A percentile compares a stretch with the other conserved stretches of the same genome.
These are phyloP conservation scores for Acanthoscelides obtectus DNA, from an alignment of 2,888 invertebrate genomes.

Conservation along the genomic window DNA sequence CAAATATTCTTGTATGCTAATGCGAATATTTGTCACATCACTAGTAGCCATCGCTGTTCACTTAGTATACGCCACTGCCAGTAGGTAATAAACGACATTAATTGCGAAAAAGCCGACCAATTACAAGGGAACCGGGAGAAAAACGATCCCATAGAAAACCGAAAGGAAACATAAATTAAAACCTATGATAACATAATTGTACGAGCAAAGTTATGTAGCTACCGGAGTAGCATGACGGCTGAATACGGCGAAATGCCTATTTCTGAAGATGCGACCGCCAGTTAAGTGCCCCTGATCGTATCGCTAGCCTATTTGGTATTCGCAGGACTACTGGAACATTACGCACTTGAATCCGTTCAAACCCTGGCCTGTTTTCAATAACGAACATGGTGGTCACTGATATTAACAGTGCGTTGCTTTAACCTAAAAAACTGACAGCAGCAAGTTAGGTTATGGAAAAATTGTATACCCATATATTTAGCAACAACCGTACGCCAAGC, in stretches of 20 bases:
- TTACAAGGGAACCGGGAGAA: background rate
- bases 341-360: background rate
- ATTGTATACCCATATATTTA: no score
- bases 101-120: background rate
- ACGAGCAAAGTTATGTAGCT: constrained; percentile 1
- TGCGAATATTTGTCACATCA: no score
- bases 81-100: background rate
- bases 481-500: no score
- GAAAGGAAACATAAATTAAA: constrained; percentile 17
- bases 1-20: no score
- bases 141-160: constrained; percentile 8
- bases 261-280: background rate
- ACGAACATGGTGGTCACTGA: no score
- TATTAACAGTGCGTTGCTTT: no score
- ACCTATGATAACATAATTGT: constrained; percentile 21
- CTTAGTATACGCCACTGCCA: background rate
- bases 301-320: background rate
- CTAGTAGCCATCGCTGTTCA: no score
- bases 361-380: no score
- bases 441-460: no score
- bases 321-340: background rate
- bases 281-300: background rate
- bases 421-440: no score
- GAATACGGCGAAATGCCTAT: background rate
- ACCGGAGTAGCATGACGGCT: background rate